A percentile compares a stretch with the other conserved stretches of the same genome.
Conservation (phyloP, 2,888 invertebrate species). For the Tryphoninae sp. region DNA sequence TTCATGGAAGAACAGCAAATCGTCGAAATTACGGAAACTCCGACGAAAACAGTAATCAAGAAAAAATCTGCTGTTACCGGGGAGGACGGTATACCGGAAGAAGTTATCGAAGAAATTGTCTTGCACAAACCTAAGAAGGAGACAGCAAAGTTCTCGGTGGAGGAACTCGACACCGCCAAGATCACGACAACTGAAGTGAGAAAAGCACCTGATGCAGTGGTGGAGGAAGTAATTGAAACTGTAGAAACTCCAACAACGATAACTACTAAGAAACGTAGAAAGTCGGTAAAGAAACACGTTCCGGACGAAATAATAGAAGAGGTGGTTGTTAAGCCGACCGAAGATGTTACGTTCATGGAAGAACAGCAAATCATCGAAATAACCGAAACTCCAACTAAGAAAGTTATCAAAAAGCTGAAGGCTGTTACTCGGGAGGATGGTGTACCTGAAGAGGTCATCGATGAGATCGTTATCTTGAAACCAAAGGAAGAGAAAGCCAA, state of each 20-base stretch:
- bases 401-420: constrained; percentile 68
- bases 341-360: constrained; percentile 60
- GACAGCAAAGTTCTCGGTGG: constrained; percentile 67
- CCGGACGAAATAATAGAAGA: constrained; percentile 68
- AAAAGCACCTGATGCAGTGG: constrained; percentile 69
- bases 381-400: constrained; percentile 64
- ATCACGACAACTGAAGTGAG: constrained; percentile 64
- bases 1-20: constrained; percentile 75
- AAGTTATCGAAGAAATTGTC: constrained; percentile 70
- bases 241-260: constrained; percentile 64
- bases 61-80: constrained; percentile 66
- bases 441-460: constrained; percentile 68
- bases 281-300: constrained; percentile 59
- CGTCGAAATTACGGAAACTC: constrained; percentile 70
- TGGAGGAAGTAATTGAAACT: constrained; percentile 66
- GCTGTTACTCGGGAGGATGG: constrained; percentile 64
- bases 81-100: constrained; percentile 72
- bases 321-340: constrained; percentile 62
- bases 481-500: constrained; percentile 64
- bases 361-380: constrained; percentile 71
- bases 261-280: constrained; percentile 63
- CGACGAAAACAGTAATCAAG: constrained; percentile 68
- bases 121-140: constrained; percentile 67
- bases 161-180: constrained; percentile 77
- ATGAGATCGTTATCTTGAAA: constrained; percentile 77